phyloP scores from a whole-genome alignment of 2,888 invertebrate genomes.

The Lagria hirta region DNA sequence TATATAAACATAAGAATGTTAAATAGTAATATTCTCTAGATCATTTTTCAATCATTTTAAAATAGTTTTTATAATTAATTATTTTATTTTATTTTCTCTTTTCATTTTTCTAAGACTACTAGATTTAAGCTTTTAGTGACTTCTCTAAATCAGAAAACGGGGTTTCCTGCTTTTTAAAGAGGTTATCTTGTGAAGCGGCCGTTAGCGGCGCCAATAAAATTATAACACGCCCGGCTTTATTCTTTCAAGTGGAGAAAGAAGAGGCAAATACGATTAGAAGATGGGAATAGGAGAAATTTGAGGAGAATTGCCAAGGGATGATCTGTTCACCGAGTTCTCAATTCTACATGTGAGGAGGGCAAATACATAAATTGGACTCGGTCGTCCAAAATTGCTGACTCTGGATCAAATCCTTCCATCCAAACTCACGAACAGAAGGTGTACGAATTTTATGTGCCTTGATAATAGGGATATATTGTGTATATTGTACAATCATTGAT shows the following conservation, averaged over 20 bases:
- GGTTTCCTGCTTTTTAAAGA: too few relatives aligned
- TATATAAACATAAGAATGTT: too few relatives aligned
- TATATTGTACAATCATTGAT: too few relatives aligned
- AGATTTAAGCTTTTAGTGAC: too few relatives aligned
- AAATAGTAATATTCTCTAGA: too few relatives aligned
- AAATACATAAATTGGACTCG: conserved; percentile 44
- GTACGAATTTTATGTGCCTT: conserved; percentile 8
- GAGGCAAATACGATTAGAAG: conserved; percentile 33
- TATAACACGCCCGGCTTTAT: conserved; percentile 27
- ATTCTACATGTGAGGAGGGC: conserved; percentile 39
- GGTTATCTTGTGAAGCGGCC: conserved; percentile 5
- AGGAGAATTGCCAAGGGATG: conserved; percentile 38
- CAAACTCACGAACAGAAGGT: conserved; percentile 12
- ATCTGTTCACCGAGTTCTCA: conserved; percentile 36
- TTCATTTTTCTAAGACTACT: too few relatives aligned
- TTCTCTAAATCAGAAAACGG: too few relatives aligned
- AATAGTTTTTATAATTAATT: too few relatives aligned
- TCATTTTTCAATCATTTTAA: too few relatives aligned
- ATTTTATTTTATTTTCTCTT: too few relatives aligned
- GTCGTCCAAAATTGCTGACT: conserved; percentile 16
- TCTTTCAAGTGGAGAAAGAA: conserved; percentile 36
- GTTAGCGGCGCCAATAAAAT: conserved; percentile 23
- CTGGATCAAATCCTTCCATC: conserved; percentile 10
- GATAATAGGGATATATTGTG: too few relatives aligned
- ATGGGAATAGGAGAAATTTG: conserved; percentile 33